phyloP scores from a whole-genome alignment of 2,113 vertebrate genomes.

The Emydocephalus ijimae region DNA sequence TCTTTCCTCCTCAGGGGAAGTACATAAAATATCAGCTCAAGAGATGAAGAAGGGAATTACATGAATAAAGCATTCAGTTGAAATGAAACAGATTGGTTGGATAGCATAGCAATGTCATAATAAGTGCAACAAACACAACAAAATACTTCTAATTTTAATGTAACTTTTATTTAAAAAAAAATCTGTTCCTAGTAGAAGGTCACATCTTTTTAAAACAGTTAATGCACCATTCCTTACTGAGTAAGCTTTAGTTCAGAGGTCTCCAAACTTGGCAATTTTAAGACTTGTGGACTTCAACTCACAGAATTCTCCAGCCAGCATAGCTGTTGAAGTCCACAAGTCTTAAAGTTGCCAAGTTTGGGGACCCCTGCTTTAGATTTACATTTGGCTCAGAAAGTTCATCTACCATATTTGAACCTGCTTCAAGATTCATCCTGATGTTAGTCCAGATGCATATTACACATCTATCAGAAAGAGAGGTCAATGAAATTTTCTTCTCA shows the following conservation, averaged over 20 bases:
- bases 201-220: background rate
- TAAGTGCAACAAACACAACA: background rate
- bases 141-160: rapidly evolving
- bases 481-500: background rate
- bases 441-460: background rate
- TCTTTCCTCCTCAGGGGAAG: background rate
- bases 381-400: background rate
- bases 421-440: background rate
- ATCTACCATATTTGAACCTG: background rate
- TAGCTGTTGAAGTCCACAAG: no score
- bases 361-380: no score
- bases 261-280: no score
- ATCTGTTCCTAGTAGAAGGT: background rate
- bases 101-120: conserved; percentile 12
- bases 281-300: no score
- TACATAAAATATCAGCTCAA: background rate
- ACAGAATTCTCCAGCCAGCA: no score
- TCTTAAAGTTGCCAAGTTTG: no score
- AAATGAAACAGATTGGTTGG: conserved; percentile 8
- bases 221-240: background rate
- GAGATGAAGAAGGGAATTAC: background rate
- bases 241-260: no score
- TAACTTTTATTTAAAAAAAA: background rate
- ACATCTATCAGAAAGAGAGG: background rate
- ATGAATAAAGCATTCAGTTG: background rate